Evolutionary conservation across 2,888 invertebrate genomes (phyloP).

Genomic region (Phasia obesa): DNA sequence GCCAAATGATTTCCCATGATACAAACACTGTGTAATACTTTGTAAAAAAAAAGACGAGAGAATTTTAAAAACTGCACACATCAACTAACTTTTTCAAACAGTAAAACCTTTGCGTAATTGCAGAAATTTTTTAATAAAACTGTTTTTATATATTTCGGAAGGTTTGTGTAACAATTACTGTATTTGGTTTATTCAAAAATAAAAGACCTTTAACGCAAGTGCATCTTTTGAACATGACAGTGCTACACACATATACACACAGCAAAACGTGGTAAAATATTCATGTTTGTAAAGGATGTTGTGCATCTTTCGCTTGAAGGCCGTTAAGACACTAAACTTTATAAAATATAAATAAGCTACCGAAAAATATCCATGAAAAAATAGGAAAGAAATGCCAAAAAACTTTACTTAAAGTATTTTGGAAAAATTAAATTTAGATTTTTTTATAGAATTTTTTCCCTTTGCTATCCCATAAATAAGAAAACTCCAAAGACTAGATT

Average conservation of each 20-base stretch:
- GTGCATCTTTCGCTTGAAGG: constrained; percentile 63
- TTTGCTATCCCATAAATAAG: background rate
- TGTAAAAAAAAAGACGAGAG: constrained; percentile 18
- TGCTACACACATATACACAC: constrained; percentile 1
- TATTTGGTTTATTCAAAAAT: constrained; percentile 33
- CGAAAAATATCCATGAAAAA: constrained; percentile 17
- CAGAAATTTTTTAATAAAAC: background rate
- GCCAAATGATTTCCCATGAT: constrained; percentile 69
- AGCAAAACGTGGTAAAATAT: background rate
- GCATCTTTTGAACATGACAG: constrained; percentile 57
- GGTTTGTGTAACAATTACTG: background rate
- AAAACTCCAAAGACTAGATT: constrained; percentile 29
- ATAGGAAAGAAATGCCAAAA: constrained; percentile 33
- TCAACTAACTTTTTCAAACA: constrained; percentile 1
- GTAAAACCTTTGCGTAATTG: background rate
- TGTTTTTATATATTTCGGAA: background rate
- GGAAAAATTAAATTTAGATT: constrained; percentile 15
- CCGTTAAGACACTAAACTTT: constrained; percentile 65
- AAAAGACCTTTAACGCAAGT: constrained; percentile 55
- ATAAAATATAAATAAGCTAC: constrained; percentile 66
- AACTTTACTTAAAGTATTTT: constrained; percentile 43
- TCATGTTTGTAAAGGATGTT: constrained; percentile 45
- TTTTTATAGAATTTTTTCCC: background rate
- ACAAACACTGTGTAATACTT: constrained; percentile 63
- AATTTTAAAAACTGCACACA: constrained; percentile 19